phyloP scores from a whole-genome alignment of 2,888 invertebrate species.

The Epistrophe eligans region DNA sequence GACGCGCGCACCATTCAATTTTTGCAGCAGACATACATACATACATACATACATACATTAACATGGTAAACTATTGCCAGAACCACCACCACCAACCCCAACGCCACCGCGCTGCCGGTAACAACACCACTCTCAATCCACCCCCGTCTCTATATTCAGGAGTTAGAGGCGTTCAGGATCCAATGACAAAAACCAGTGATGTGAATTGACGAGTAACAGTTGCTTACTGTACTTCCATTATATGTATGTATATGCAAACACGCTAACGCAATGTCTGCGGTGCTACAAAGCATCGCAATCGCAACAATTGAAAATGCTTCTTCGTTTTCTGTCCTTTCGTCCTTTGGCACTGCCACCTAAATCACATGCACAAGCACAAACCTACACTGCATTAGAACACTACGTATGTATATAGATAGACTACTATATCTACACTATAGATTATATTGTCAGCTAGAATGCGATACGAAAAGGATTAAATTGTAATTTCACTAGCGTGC shows the following conservation, averaged over 20 bases:
- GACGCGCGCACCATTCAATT: constrained; percentile 48
- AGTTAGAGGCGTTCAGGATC: constrained; percentile 22
- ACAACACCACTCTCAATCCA: not conserved
- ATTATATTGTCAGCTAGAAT: constrained; percentile 23
- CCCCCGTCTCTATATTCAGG: constrained; percentile 24
- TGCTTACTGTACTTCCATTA: constrained; percentile 61
- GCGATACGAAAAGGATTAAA: constrained; percentile 40
- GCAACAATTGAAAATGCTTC: constrained; percentile 66
- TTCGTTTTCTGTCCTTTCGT: constrained; percentile 40
- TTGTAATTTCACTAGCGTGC: constrained; percentile 53
- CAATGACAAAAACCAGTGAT: constrained; percentile 64
- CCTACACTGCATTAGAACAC: not conserved
- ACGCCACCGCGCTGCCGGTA: not conserved
- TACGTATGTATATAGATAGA: too few species aligned
- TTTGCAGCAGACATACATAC: constrained; percentile 58
- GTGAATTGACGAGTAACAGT: constrained; percentile 71
- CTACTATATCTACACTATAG: not conserved
- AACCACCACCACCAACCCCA: not conserved
- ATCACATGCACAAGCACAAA: not conserved
- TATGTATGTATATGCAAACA: constrained; percentile 63
- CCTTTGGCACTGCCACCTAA: constrained; percentile 33
- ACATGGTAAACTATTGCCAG: not conserved
- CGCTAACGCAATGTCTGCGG: constrained; percentile 73
- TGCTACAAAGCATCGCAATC: constrained; percentile 65
- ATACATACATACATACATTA: constrained; percentile 18